Base-by-base conservation (phyloP, 2,797 vertebrate genomes). In the Centropyge bicolor region DNA sequence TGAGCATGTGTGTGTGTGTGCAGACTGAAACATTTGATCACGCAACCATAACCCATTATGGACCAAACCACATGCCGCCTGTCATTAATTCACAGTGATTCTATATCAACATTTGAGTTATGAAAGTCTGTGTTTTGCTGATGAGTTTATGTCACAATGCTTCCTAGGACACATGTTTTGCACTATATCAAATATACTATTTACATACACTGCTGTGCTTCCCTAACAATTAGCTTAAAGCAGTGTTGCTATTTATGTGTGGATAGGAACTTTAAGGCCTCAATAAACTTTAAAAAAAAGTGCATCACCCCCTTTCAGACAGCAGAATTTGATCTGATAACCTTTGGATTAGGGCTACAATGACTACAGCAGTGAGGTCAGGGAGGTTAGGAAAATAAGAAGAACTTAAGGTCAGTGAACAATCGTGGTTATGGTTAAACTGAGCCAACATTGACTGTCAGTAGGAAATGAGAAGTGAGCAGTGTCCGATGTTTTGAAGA, bases 1-100 rank as follows among this genome's bases (percentile, higher is more conserved):
- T 59, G 38, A 56, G 24, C 6, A 16, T 56, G 52, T 24, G n/a
- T 75, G 67, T 52, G 61, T 72, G 70, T 66, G 49, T 52, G 49
- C 19, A 14, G 54, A 31, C 49, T 46, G 56, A 46, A 73, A 38
- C 67, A 77, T 68, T 70, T 81, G 54, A 63, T 64, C 63, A 72
- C 82, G 57, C 52, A 67, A 41, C 70, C 63, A 71, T 49, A 65
- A 63, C 51, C 48, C 56, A 64, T 67, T 57, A 73, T 68, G 69
- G 16, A 46, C 45, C 55, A 68, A 67, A 70, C 60, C 51, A 66
- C 74, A 86, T 56, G 62, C 63, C 64, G 70, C 51, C 60, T 73
- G 72, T 61, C 61, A 81, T 74, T 66, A 63, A 78, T 56, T 76
- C 48, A 57, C n/a, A 20, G 27, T 65, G 8, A 62, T 84, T 76